These are phyloP conservation scores for Herpailurus yagouaroundi DNA, from an alignment of 2,113 vertebrate genomes.

Conservation along the genomic window DNA sequence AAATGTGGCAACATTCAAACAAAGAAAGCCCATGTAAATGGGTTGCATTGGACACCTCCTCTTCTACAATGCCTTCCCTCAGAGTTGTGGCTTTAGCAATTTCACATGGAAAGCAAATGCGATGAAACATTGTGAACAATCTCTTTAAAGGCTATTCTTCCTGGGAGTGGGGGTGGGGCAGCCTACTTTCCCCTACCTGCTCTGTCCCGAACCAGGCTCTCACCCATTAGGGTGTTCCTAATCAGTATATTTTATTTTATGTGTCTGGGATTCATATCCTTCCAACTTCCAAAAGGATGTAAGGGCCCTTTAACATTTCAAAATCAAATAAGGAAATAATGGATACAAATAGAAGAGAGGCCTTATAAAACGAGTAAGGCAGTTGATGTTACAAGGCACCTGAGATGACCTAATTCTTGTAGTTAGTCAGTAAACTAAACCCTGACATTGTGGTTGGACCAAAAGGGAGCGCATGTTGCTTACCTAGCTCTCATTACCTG, in stretches of 20 bases:
- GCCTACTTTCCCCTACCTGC: background rate
- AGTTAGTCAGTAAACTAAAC: background rate
- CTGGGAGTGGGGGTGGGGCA: background rate
- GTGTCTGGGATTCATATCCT: background rate
- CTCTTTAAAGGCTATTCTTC: background rate
- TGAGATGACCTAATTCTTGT: background rate
- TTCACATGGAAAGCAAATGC: background rate
- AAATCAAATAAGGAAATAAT: slow-evolving; percentile 37
- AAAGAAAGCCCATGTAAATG: background rate
- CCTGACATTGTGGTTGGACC: background rate
- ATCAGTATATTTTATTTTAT: background rate
- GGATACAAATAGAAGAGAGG: slow-evolving; percentile 25
- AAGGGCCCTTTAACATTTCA: background rate
- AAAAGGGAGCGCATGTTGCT: background rate
- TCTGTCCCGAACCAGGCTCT: background rate
- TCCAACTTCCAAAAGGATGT: background rate
- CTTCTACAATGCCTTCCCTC: background rate
- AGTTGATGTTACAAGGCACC: background rate
- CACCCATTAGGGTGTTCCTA: background rate
- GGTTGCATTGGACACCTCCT: background rate
- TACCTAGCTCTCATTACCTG: background rate
- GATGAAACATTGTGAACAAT: background rate
- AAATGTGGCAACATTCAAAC: background rate
- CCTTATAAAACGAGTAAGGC: background rate
- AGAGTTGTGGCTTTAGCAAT: background rate